Percentiles rank a stretch among this genome's conserved stretches.
These are phyloP conservation scores for Cathartes aura DNA, from an alignment of 2,113 vertebrate genomes.

Conservation along the genomic window DNA sequence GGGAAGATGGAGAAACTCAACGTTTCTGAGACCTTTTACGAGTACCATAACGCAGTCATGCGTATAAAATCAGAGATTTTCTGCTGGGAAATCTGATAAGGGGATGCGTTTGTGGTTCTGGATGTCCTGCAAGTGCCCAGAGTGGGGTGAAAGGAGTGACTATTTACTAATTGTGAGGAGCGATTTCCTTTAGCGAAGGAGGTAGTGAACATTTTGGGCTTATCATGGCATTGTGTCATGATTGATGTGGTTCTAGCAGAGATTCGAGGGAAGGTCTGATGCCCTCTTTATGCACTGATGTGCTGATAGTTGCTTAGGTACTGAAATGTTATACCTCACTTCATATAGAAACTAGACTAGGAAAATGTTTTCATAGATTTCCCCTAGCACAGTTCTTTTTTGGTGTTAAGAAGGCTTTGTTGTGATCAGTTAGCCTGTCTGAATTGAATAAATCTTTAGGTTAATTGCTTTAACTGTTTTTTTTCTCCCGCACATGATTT, in stretches of 20 bases:
- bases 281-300: not conserved
- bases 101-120: not conserved
- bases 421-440: not conserved
- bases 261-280: not conserved
- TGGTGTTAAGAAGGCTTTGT: not conserved
- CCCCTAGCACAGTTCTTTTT: not conserved
- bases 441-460: not conserved
- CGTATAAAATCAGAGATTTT: not conserved
- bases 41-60: not conserved
- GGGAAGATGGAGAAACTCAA: not conserved
- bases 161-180: not conserved
- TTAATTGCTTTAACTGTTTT: not conserved
- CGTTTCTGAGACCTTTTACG: not conserved
- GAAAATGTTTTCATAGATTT: not conserved
- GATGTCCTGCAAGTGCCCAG: not conserved
- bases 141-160: not conserved
- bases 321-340: not conserved
- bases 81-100: not conserved
- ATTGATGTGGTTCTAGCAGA: not conserved
- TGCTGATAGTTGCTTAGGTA: not conserved
- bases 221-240: accelerated
- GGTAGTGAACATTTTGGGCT: not conserved
- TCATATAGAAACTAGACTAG: not conserved
- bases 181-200: not conserved
- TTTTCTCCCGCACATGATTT: accelerated